These are phyloP conservation scores for Labeo calbasu DNA, from an alignment of 2,797 vertebrate genomes.

Conservation along the genomic window DNA sequence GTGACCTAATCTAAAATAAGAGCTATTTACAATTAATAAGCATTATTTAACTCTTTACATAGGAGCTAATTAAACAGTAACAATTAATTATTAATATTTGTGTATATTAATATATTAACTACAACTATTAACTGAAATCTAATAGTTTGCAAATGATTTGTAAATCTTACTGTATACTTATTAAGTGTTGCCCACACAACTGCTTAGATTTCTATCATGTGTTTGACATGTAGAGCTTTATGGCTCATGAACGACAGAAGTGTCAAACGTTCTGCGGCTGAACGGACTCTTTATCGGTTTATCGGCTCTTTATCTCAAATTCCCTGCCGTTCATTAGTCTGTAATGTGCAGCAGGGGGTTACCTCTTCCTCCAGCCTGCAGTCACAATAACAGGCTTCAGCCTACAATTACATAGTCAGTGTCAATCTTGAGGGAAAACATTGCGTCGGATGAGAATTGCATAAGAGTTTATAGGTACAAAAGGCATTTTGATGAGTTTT, in stretches of 20 bases:
- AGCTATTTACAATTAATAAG: not conserved
- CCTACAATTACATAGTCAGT: constrained; percentile 35
- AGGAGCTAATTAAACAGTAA: not conserved
- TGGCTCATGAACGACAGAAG: constrained; percentile 9
- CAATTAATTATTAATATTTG: not conserved
- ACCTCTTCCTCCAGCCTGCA: not conserved
- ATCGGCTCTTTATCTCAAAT: constrained; percentile 14
- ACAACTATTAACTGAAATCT: not conserved
- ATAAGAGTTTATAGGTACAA: not conserved
- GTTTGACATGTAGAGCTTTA: not conserved
- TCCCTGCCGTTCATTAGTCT: constrained; percentile 33
- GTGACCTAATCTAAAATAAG: not conserved
- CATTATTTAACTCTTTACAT: not conserved
- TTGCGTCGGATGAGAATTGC: not conserved
- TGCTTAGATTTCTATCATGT: not conserved
- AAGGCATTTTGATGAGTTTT: not conserved
- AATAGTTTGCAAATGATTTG: not conserved
- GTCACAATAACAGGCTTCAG: constrained; percentile 7
- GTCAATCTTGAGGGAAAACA: constrained; percentile 26
- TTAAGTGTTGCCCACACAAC: not conserved
- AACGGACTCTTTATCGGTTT: not conserved
- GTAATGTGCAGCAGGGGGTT: not conserved
- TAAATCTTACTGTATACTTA: not conserved
- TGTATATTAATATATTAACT: not conserved
- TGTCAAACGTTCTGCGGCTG: not conserved